These are phyloP conservation scores for Tiaroga cobitis DNA, from an alignment of 2,797 vertebrate genomes.

Conservation along the genomic window DNA sequence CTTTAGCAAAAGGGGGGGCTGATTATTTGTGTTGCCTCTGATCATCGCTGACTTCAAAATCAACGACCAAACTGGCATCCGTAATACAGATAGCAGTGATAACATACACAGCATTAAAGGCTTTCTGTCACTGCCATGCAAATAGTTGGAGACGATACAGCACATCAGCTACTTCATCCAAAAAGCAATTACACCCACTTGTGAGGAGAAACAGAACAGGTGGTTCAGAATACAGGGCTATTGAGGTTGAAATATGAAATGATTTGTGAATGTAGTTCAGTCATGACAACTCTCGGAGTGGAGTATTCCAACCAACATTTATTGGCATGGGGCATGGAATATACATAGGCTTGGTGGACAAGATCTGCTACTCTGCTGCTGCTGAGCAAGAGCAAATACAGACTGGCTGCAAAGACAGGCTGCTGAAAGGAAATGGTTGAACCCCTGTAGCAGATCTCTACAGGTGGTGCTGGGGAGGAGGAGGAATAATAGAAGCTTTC, in stretches of 20 bases:
- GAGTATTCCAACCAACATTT: no score
- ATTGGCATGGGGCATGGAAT: no score
- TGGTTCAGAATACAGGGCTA: not conserved
- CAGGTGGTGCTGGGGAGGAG: no score
- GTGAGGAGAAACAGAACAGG: slow-evolving; percentile 1
- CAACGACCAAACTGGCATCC: slow-evolving; percentile 9
- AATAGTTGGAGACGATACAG: slow-evolving; percentile 1
- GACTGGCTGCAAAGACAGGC: no score
- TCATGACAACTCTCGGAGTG: no score
- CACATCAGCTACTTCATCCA: not conserved
- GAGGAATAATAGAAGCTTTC: no score
- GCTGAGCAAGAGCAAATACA: no score
- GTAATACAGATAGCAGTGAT: slow-evolving; percentile 18
- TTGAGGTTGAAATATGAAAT: slow-evolving; percentile 6
- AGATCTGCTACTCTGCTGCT: no score
- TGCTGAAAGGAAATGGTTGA: no score
- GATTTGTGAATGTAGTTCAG: not conserved
- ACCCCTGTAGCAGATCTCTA: no score
- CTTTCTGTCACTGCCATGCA: slow-evolving; percentile 25
- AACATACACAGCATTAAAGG: slow-evolving; percentile 8
- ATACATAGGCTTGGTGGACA: no score
- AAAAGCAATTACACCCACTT: slow-evolving; percentile 13
- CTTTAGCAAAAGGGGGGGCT: slow-evolving; percentile 14
- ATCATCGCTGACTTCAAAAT: slow-evolving; percentile 17
- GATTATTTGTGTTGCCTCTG: slow-evolving; percentile 32